Percentiles rank a stretch among this genome's conserved stretches.
Evolutionary conservation across 2,113 vertebrate genomes (phyloP).

Genomic region (Aleadryas rufinucha): DNA sequence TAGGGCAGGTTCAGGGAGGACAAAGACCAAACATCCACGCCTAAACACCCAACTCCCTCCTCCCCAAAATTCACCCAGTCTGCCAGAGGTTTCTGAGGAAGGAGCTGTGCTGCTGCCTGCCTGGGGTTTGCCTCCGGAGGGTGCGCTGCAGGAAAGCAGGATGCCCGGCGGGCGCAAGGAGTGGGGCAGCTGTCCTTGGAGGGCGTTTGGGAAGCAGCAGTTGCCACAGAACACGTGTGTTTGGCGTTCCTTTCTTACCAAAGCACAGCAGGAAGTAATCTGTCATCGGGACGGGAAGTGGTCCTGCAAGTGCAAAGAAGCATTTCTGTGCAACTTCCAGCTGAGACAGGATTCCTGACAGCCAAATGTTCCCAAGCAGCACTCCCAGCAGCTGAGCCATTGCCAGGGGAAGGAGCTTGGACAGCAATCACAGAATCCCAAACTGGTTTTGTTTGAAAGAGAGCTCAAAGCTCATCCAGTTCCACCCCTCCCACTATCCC

Average conservation of each 20-base stretch:
- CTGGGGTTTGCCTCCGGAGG: neutral
- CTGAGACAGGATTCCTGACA: neutral
- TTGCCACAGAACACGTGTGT: accelerated
- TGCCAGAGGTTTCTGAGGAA: neutral
- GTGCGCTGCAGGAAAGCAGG: neutral
- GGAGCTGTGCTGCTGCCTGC: neutral
- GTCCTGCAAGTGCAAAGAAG: neutral
- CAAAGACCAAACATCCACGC: neutral
- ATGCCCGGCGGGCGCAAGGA: too few relatives aligned
- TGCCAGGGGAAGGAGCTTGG: neutral
- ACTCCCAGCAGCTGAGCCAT: neutral
- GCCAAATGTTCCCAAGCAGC: neutral
- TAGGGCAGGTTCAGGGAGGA: neutral
- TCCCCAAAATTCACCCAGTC: neutral
- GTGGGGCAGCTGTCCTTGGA: neutral
- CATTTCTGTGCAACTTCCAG: neutral
- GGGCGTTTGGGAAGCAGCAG: neutral
- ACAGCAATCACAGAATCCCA: neutral
- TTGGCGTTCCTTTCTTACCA: neutral
- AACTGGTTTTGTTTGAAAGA: neutral
- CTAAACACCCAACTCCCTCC: neutral
- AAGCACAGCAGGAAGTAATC: neutral
- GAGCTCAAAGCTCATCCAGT: neutral
- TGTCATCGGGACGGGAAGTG: neutral
- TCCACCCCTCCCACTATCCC: neutral